Evolutionary conservation across 2,888 invertebrate genomes (phyloP).

Genomic region (Zhuqinia jingwanae): DNA sequence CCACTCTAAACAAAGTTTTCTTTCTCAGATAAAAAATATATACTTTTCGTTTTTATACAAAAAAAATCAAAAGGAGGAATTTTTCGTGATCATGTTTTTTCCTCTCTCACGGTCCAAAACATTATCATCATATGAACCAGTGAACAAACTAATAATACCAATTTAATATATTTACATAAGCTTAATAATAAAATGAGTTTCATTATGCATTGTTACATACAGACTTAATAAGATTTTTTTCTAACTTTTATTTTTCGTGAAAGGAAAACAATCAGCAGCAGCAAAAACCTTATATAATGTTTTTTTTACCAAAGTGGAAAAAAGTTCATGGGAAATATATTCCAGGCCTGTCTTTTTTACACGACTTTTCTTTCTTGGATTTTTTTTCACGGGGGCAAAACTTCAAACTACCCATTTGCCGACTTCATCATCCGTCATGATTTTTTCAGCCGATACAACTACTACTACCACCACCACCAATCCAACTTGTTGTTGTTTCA

Average conservation of each 20-base stretch:
- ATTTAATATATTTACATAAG: slow-evolving; percentile 41
- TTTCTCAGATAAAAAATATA: background rate
- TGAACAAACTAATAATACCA: slow-evolving; percentile 47
- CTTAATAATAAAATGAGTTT: background rate
- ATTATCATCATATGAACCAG: slow-evolving; percentile 25
- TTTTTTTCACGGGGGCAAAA: background rate
- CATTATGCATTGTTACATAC: background rate
- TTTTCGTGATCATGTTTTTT: slow-evolving; percentile 70
- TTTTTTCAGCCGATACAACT: no score
- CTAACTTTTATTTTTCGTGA: slow-evolving; percentile 4
- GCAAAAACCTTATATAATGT: background rate
- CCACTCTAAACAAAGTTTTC: background rate
- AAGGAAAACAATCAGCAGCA: slow-evolving; percentile 37
- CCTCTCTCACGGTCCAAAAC: slow-evolving; percentile 60
- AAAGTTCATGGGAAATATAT: slow-evolving; percentile 31
- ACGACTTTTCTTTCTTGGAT: background rate
- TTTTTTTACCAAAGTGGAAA: background rate
- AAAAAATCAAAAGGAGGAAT: background rate
- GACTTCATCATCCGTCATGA: no score
- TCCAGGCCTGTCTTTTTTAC: background rate
- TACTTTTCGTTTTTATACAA: background rate
- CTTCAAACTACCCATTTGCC: background rate
- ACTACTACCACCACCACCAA: background rate
- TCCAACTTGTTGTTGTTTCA: background rate
- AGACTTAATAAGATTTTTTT: slow-evolving; percentile 25